Evolutionary conservation across 2,888 invertebrate genomes (phyloP), one percentile per base, ranked within the genome.

Genomic region (Monochamus alternatus): DNA sequence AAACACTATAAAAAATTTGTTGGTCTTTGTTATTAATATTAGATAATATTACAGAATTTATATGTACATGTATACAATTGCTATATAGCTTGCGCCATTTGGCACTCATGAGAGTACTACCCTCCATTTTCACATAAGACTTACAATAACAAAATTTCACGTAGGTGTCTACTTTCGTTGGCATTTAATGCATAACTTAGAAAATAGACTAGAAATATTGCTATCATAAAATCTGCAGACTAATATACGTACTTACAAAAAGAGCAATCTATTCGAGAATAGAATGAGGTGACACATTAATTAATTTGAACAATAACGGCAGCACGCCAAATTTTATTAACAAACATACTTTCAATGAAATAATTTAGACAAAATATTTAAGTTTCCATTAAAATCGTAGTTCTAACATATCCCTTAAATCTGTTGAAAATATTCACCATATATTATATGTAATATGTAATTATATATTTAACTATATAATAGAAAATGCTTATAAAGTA

Each of bases 51-150:
- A 87, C 86, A 85, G 82, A 84, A 85, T 85, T 84, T 85, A 86
- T 87, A 87, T 87, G 84, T 88, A 88, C 88, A 88, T 85, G 84
- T 87, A 87, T 87, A 88, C 87, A 87, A 84, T 85, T 83, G 82
- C 82, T 83, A 84, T 82, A 85, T 85, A 85, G 81, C 78, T 85
- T 81, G 85, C 84, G 85, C 85, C 85, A 84, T 84, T 87, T 86
- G 87, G 86, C 87, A 86, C 86, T 82, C 84, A 82, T 86, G 86
- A 86, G 86, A 86, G 81, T 81, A 81, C 80, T 78, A 75, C 78
- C 81, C 81, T 81, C 81, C 80, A 64, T 75, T 73, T 76, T 77
- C 32, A 66, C 74, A 74, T 43, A 47, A 68, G 59, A 77, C 74
- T 77, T 74, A 74, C 79, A 75, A 67, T 77, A 74, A 74, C 71